Evolutionary conservation across 2,888 invertebrate genomes (phyloP).

Genomic region (Hetaerina titia): DNA sequence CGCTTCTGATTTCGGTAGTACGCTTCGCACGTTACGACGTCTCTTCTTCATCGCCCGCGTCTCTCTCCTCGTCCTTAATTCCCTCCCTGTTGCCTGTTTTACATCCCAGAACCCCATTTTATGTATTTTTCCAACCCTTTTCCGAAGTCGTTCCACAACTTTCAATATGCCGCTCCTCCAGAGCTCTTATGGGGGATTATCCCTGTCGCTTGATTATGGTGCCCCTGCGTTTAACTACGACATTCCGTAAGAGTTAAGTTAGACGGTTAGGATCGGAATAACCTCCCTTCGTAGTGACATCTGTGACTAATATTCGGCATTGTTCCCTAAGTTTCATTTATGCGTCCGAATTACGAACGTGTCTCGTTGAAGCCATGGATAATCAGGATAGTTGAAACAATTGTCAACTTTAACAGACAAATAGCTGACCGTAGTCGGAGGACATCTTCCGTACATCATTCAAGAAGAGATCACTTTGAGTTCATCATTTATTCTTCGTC

Average conservation of each 20-base stretch:
- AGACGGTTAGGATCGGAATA: not conserved
- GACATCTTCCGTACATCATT: too few relatives aligned
- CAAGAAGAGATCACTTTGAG: too few relatives aligned
- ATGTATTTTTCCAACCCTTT: slow-evolving; percentile 41
- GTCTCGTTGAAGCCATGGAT: not conserved
- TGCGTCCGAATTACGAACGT: not conserved
- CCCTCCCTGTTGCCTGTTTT: not conserved
- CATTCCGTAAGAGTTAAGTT: not conserved
- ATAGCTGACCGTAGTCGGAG: too few relatives aligned
- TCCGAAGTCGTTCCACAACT: slow-evolving; percentile 40
- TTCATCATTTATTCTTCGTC: too few relatives aligned
- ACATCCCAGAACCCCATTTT: not conserved
- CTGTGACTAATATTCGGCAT: not conserved
- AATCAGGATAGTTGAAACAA: not conserved
- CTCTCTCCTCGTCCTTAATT: not conserved
- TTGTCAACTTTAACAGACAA: not conserved
- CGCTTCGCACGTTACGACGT: not conserved
- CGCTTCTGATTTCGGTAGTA: not conserved
- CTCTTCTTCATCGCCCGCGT: not conserved
- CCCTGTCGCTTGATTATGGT: not conserved
- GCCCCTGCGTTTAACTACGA: not conserved
- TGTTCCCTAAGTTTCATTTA: not conserved
- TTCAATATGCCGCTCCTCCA: slow-evolving; percentile 40
- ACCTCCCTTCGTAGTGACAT: not conserved
- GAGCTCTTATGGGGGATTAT: too few relatives aligned